Conservation (phyloP, 2,888 invertebrate genomes). For the Drosophila quinaria region DNA sequence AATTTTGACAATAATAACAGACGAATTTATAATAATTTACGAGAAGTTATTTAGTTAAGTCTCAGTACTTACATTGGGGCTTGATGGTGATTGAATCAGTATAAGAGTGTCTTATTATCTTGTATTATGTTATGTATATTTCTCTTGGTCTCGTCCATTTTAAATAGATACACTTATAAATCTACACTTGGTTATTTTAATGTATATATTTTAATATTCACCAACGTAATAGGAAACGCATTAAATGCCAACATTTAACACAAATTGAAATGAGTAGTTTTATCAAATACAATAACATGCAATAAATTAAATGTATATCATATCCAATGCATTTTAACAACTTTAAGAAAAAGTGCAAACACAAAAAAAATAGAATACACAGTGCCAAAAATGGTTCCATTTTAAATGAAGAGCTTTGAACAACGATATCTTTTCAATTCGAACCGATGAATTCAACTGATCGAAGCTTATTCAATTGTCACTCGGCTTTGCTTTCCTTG, state of each 20-base stretch:
- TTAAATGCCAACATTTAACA: not conserved
- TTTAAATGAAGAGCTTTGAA: not conserved
- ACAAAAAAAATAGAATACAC: slow-evolving; percentile 7
- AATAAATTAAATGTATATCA: not conserved
- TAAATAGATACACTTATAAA: not conserved
- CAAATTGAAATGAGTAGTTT: not conserved
- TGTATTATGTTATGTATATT: not conserved
- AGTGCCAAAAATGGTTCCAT: slow-evolving; percentile 16
- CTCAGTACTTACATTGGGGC: not conserved
- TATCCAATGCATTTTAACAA: not conserved
- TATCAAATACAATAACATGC: not conserved
- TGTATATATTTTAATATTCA: not conserved
- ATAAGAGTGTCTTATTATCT: no score
- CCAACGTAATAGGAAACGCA: not conserved
- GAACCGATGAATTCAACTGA: slow-evolving; percentile 21
- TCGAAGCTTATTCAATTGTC: slow-evolving; percentile 7
- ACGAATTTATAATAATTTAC: no score
- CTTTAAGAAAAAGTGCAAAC: not conserved
- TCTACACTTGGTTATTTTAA: not conserved
- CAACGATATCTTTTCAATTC: slow-evolving; percentile 4
- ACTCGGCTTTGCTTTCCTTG: not conserved
- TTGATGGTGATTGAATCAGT: not conserved
- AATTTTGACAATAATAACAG: no score
- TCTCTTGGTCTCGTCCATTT: not conserved
- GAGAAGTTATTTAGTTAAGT: not conserved